phyloP scores from a whole-genome alignment of 2,888 invertebrate species.

The Oithona nana region DNA sequence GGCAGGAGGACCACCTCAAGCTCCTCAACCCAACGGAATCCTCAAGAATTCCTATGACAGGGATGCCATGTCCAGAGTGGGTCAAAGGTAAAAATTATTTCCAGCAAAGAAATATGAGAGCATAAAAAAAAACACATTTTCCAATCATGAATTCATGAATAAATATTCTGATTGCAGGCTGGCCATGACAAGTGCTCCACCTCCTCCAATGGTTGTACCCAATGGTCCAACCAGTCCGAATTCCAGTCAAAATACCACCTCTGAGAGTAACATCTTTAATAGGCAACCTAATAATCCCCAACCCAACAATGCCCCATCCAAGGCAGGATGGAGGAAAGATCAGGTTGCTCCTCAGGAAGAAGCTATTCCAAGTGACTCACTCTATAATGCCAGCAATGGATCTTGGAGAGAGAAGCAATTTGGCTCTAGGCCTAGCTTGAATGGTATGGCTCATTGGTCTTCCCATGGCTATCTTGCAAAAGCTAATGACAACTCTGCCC shows the following conservation, averaged over 20 bases:
- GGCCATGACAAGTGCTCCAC: too few relatives aligned
- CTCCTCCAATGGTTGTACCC: too few relatives aligned
- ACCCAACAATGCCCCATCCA: neutral
- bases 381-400: neutral
- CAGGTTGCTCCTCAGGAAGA: neutral
- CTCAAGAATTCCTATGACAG: neutral
- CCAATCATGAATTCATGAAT: too few relatives aligned
- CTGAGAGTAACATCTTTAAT: too few relatives aligned
- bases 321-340: neutral
- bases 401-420: neutral
- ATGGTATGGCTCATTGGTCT: conserved; percentile 15
- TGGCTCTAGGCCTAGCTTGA: neutral
- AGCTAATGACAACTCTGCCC: neutral
- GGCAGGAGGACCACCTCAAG: too few relatives aligned
- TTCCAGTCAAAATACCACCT: too few relatives aligned
- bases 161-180: too few relatives aligned
- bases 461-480: conserved; percentile 17
- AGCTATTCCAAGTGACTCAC: conserved; percentile 14
- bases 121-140: too few relatives aligned
- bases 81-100: neutral
- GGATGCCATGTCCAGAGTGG: neutral
- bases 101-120: too few relatives aligned
- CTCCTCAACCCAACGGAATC: neutral
- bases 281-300: too few relatives aligned
- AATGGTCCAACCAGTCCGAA: too few relatives aligned